Evolutionary conservation across 2,888 invertebrate genomes (phyloP).

Genomic region (Platypus cylindrus): DNA sequence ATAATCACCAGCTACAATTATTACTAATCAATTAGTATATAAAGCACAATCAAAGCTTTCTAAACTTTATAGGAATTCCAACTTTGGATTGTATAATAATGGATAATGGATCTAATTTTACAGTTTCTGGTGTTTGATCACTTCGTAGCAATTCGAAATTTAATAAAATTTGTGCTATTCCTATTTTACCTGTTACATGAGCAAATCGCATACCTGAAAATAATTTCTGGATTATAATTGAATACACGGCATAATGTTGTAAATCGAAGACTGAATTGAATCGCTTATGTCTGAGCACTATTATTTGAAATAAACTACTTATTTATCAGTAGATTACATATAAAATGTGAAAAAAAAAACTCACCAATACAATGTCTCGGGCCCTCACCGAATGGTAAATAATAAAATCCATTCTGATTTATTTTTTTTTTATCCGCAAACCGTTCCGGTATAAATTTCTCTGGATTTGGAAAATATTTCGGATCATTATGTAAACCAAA

Average conservation of each 20-base stretch:
- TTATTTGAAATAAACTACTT: too few relatives aligned
- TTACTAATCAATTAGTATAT: too few relatives aligned
- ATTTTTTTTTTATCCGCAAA: constrained; percentile 19
- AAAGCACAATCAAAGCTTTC: too few relatives aligned
- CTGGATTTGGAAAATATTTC: constrained; percentile 22
- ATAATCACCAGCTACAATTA: too few relatives aligned
- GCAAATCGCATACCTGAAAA: constrained; percentile 20
- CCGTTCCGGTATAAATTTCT: constrained; percentile 22
- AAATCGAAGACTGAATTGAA: too few relatives aligned
- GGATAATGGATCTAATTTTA: constrained; percentile 16
- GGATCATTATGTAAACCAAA: constrained; percentile 22
- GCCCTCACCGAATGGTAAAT: constrained; percentile 24
- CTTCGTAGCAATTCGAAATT: constrained; percentile 16
- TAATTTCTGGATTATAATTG: too few relatives aligned
- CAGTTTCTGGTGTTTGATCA: constrained; percentile 14
- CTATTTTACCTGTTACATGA: constrained; percentile 16
- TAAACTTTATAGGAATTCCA: too few relatives aligned
- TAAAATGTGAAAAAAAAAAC: constrained; percentile 1
- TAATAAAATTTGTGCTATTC: constrained; percentile 16
- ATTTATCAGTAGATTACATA: background rate
- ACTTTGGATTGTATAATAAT: constrained; percentile 14
- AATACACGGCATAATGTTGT: too few relatives aligned
- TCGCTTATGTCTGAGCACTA: too few relatives aligned
- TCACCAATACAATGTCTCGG: constrained; percentile 24
- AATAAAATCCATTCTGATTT: constrained; percentile 18